Percentiles rank a stretch among this genome's conserved stretches.
Conservation (phyloP, 1,140 invertebrate species). For the Ylistrum balloti region DNA sequence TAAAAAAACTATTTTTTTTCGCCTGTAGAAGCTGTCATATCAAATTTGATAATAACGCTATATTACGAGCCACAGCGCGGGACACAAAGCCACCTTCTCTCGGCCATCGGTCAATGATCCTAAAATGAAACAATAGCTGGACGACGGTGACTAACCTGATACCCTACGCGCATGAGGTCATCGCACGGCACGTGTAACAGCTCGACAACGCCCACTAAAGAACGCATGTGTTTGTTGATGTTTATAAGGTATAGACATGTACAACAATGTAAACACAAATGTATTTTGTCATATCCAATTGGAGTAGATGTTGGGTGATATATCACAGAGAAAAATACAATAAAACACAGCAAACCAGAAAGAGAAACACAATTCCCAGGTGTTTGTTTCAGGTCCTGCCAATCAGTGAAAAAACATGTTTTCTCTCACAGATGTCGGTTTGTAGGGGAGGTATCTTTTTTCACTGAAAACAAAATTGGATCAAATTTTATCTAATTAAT, state of each 20-base stretch:
- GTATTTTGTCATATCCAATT: not conserved
- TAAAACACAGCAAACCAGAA: too few species aligned
- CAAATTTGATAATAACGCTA: not conserved
- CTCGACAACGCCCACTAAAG: not conserved
- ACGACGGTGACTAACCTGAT: not conserved
- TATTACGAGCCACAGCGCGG: not conserved
- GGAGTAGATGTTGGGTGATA: not conserved
- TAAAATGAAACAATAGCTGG: not conserved
- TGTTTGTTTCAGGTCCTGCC: too few species aligned
- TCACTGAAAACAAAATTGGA: too few species aligned
- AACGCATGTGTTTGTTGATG: not conserved
- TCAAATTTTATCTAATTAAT: not conserved
- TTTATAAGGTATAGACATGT: not conserved
- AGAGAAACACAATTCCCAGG: too few species aligned
- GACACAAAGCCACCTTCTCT: not conserved
- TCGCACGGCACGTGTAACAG: not conserved
- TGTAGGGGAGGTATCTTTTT: too few species aligned
- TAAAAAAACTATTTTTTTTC: not conserved
- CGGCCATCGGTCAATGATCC: not conserved
- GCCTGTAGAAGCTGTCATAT: not conserved
- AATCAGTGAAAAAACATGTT: too few species aligned
- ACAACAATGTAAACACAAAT: not conserved
- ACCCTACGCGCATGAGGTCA: not conserved
- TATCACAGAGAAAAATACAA: too few species aligned
- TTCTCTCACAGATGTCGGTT: too few species aligned